Evolutionary conservation across 1,140 invertebrate genomes (phyloP).

Genomic region (Pseudomyrmex pallidus): DNA sequence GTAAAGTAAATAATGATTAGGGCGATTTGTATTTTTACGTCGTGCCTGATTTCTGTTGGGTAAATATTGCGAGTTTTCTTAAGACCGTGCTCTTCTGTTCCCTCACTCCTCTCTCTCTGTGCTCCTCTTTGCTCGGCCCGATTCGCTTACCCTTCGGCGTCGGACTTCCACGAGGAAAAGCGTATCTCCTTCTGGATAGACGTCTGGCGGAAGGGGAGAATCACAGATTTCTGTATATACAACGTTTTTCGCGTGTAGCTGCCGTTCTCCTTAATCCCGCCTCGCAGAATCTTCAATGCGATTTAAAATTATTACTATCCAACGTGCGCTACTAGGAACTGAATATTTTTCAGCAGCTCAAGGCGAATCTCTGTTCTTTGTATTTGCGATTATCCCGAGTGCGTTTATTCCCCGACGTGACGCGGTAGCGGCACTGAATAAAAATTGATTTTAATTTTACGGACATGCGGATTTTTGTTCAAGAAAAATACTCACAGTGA

Average conservation of each 20-base stretch:
- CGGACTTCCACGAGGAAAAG: slow-evolving; percentile 28
- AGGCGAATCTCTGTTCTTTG: neutral
- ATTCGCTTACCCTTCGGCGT: slow-evolving; percentile 45
- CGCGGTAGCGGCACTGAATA: neutral
- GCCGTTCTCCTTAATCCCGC: neutral
- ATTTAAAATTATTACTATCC: slow-evolving; percentile 43
- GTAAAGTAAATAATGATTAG: slow-evolving; percentile 83
- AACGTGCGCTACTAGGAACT: neutral
- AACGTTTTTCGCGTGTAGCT: slow-evolving; percentile 32
- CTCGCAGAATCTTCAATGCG: slow-evolving; percentile 17
- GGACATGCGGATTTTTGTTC: no score
- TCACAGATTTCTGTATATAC: slow-evolving; percentile 21
- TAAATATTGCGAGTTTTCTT: slow-evolving; percentile 83
- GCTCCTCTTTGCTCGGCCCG: slow-evolving; percentile 30
- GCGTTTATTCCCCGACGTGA: neutral
- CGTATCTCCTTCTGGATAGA: slow-evolving; percentile 32
- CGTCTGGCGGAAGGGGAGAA: slow-evolving; percentile 1
- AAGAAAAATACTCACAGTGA: slow-evolving; percentile 1
- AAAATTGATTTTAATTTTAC: slow-evolving; percentile 6
- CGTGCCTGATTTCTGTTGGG: slow-evolving; percentile 80
- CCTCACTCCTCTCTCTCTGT: neutral
- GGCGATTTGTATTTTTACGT: slow-evolving; percentile 82
- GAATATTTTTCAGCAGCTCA: slow-evolving; percentile 11
- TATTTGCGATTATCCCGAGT: slow-evolving; percentile 3
- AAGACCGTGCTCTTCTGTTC: slow-evolving; percentile 71